A percentile compares a stretch with the other conserved stretches of the same genome.
Conservation (phyloP, 1,140 invertebrate genomes). For the Probaryconus sp. region DNA sequence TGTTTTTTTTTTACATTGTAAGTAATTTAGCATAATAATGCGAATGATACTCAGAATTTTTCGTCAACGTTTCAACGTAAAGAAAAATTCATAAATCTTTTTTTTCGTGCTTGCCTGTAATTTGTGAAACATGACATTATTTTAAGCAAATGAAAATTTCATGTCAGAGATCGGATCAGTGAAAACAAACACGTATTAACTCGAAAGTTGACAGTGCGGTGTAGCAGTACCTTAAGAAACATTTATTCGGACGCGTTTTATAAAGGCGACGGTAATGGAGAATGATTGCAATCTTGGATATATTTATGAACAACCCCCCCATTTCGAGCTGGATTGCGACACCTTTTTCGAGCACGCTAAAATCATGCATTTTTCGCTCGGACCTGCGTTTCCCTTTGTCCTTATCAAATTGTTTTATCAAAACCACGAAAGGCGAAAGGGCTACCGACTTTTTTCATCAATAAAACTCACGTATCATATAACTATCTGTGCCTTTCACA, state of each 20-base stretch:
- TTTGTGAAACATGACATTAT: no score
- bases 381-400: slow-evolving; percentile 18
- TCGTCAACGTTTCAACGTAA: no score
- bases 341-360: slow-evolving; percentile 27
- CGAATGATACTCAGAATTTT: no score
- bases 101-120: no score
- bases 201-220: no score
- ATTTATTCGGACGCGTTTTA: slow-evolving; percentile 23
- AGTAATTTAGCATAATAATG: no score
- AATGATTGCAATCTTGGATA: slow-evolving; percentile 38
- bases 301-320: slow-evolving; percentile 36
- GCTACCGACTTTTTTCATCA: slow-evolving; percentile 29
- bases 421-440: slow-evolving; percentile 34
- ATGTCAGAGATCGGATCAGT: no score
- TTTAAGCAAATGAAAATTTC: no score
- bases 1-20: no score
- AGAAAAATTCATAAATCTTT: no score
- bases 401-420: slow-evolving; percentile 33
- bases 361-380: slow-evolving; percentile 37
- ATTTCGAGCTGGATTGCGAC: slow-evolving; percentile 34
- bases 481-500: slow-evolving; percentile 15
- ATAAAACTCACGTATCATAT: slow-evolving; percentile 41
- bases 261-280: slow-evolving; percentile 22
- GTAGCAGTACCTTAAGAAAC: slow-evolving; percentile 8
- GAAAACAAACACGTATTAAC: not conserved